Base-by-base conservation (phyloP, 2,888 invertebrate species). In the Napeogenes sylphis region DNA sequence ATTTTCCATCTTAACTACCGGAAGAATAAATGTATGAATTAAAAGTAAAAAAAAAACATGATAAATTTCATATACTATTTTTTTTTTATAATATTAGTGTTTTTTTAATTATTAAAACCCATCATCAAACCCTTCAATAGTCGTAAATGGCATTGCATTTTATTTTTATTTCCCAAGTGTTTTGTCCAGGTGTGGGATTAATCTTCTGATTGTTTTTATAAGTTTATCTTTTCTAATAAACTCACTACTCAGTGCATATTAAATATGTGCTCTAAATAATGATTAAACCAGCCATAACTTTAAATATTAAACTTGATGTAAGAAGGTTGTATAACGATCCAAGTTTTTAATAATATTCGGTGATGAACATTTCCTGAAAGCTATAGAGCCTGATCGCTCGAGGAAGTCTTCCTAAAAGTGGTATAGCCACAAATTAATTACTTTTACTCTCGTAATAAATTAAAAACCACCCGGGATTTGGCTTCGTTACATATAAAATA, bases 361-460 rank as follows among this genome's bases (percentile, higher is more conserved):
- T 35, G 45, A 51, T 51, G 51, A 51, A 51, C 6, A 51, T 51
- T 51, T 51, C 51, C 51, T 30, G 30, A 51, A 51, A 51, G 51
- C 30, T 51, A 21, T 51, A 8, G 51, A 51, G 51, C 30, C 30
- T 51, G 51, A 51, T 51, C 51, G 30, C 10, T 51, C 51, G 10
- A 51, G n/a, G 14, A 47, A 51, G 51, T 51, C 21, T 51, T 51
- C 51, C 51, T 51, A 30, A 30, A 51, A 51, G 51, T 51, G 51
- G 51, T 10, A 51, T 51, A 47, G 54, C 55, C 54, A 35, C 55
- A 60, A 51, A 58, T 60, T 55, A 60, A 60, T 60, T 60, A 60
- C 60, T 60, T 60, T 55, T 21, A 59, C 42, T 21, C 30, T 13
- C 30, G 55, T 60, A 60, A 60, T 60, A 55, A 60, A 60, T 55